phyloP scores from a whole-genome alignment of 2,113 vertebrate species.

The Oncorhynchus masou region DNA sequence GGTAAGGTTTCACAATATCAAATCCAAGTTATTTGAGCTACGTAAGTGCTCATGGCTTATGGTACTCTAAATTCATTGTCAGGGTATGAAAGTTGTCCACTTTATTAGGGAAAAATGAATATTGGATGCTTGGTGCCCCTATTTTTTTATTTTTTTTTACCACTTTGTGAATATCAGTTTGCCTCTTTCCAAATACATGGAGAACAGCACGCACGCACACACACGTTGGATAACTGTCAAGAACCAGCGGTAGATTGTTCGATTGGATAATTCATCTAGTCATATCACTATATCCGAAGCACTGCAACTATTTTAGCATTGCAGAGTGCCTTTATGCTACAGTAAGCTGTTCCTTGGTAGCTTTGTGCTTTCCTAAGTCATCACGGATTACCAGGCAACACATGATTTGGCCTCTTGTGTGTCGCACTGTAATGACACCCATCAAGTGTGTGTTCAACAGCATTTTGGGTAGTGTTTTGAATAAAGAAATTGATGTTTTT shows the following conservation, averaged over 20 bases:
- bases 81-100: background rate
- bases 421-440: background rate
- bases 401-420: background rate
- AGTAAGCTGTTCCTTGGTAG: background rate
- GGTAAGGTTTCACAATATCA: background rate
- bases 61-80: background rate
- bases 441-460: background rate
- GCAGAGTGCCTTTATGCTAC: conserved; percentile 1
- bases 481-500: background rate
- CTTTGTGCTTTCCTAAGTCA: background rate
- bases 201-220: background rate
- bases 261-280: background rate
- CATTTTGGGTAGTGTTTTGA: background rate
- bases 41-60: background rate
- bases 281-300: background rate
- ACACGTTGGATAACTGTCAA: background rate
- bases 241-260: background rate
- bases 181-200: background rate
- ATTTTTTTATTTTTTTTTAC: background rate
- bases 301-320: background rate
- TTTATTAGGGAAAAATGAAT: background rate
- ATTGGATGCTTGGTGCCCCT: background rate
- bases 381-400: background rate
- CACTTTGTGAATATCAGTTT: background rate
- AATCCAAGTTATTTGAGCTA: background rate